Evolutionary conservation across 2,888 invertebrate species (phyloP), one percentile per base, ranked within the genome.

Genomic region (Hedychridium roseum): DNA sequence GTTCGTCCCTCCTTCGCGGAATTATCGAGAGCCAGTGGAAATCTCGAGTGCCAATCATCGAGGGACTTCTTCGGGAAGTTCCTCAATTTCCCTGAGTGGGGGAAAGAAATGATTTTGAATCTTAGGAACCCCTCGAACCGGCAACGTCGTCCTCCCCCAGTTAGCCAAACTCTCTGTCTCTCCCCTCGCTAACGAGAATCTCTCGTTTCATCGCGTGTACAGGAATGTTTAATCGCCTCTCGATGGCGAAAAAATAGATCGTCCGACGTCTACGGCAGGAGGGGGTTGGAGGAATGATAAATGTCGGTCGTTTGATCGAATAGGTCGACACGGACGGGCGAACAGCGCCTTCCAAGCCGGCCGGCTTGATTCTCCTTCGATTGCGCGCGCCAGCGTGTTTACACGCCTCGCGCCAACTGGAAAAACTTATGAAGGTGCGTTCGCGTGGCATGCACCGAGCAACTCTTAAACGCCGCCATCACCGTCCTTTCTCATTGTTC

Each of bases 281-380:
- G 32, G 28, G 20, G 38, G 43, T 42, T 40, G 47, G 44, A 50
- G 52, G 47, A 54, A 59, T 54, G 55, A 59, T 54, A 59, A 59
- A 50, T 41, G 50, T 47, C 51, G 50, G 45, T 51, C 54, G 50
- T 49, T 39, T 30, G 42, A 53, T 39, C 40, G 44, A 32, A 27
- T 44, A 44, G 43, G 34, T 50, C 52, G 60, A 57, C 50, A 57
- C 52, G 57, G 56, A 52, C 54, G 56, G 54, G 54, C 54, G 60
- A 55, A 50, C 54, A 55, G 54, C 55, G 57, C 18, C 18, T 30
- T 30, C 20, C 40, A 18, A 6, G 12, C 36, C 11, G 21, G 12
- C 18, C 14, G 14, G 12, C 32, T 9, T 26, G 15, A 16, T 9
- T 38, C 16, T 9, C 15, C 1, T 36, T 15, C 15, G 20, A 14